phyloP scores from a whole-genome alignment of 1,140 invertebrate species.

The Metopolophium dirhodum region DNA sequence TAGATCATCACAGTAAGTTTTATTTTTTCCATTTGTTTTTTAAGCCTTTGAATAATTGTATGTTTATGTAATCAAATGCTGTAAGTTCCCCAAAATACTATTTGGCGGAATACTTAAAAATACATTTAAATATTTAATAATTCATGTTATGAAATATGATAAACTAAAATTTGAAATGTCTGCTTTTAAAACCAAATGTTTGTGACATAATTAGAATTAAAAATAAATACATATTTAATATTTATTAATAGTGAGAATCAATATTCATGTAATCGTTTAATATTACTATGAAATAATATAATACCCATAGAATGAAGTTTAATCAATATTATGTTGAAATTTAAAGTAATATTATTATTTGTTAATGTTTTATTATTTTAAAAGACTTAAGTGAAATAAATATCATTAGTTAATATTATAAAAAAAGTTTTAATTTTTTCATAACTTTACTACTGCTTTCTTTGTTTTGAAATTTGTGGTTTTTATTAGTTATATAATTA shows the following conservation, averaged over 20 bases:
- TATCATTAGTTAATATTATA: background rate
- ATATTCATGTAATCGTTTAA: background rate
- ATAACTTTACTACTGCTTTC: background rate
- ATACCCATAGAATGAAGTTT: background rate
- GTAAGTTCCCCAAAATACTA: background rate
- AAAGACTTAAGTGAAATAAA: constrained; percentile 30
- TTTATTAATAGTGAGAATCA: background rate
- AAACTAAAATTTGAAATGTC: background rate
- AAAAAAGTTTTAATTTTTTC: background rate
- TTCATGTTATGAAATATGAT: background rate
- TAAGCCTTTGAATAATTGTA: background rate
- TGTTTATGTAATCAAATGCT: background rate
- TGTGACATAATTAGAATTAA: background rate
- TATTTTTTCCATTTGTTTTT: background rate
- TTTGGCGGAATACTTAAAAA: background rate
- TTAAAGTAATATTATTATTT: background rate
- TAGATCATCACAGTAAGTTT: constrained; percentile 15
- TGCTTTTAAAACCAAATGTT: background rate
- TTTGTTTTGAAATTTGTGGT: background rate
- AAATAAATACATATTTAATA: background rate
- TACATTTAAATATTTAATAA: background rate
- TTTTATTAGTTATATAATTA: background rate
- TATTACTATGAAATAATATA: background rate
- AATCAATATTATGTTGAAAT: background rate
- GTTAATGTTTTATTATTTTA: background rate